Evolutionary conservation across 2,888 invertebrate species (phyloP), one percentile per base, ranked within the genome.

Genomic region (Eupithecia dodoneata): DNA sequence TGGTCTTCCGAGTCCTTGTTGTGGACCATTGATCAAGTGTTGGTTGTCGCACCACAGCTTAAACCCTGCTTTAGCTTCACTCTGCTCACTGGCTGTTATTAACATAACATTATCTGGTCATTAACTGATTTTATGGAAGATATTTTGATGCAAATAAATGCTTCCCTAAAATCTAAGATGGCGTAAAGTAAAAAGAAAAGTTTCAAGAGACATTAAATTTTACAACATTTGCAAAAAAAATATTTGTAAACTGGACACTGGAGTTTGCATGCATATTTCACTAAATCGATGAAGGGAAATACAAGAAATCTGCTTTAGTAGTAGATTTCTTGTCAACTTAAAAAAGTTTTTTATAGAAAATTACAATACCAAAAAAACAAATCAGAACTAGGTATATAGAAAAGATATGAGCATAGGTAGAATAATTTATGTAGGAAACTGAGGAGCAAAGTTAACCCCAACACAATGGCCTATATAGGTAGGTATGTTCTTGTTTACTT

Each of bases 11-110:
- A 85, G 79, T 88, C 88, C 82, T 87, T 88, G 79, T 90, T 89
- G 79, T 89, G 91, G 84, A 91, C 93, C 94, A 94, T 94, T 87
- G 87, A 74, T 85, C 77, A 71, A 72, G 65, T 73, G 42, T 69
- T 30, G 52, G 15, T 59, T 63, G 41, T 69, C 52, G 10, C 59
- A n/a, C 72, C 42, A 55, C 71, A 74, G 49, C 69, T 10, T 10
- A 30, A 69, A 70, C 69, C 18, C 72, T 69, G 73, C 65, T 74
- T 76, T 45, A 74, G 74, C 76, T 69, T 74, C 71, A 75, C 75
- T 45, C 69, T 45, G 3, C 42, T 76, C 73, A 79, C 41, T 52
- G 15, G 69, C 81, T 82, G 80, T 30, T 63, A 63, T 10, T 55
- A 59, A 41, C 30, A 72, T 30, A 72, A 30, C 18, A 30, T 30